phyloP scores from a whole-genome alignment of 2,797 vertebrate genomes.

The Scomberomorus guttatus region DNA sequence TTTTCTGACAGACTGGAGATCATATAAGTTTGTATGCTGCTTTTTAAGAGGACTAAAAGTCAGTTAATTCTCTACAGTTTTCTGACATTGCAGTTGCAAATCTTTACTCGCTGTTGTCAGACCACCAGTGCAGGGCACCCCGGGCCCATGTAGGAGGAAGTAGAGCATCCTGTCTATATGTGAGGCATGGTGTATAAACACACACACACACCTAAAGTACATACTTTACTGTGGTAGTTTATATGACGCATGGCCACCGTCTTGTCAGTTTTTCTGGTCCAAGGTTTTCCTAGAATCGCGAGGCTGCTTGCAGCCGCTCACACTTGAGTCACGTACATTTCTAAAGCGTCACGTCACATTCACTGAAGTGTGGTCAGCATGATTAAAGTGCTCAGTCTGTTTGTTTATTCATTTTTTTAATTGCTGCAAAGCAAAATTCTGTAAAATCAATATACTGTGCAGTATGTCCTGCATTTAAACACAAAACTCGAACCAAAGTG shows the following conservation, averaged over 20 bases:
- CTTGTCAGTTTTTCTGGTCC: slow-evolving; percentile 36
- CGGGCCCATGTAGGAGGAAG: slow-evolving; percentile 39
- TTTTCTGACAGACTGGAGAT: background rate
- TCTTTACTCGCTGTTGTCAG: slow-evolving; percentile 16
- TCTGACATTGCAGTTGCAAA: slow-evolving; percentile 1
- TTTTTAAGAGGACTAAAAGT: background rate
- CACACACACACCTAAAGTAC: background rate
- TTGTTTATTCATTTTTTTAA: background rate
- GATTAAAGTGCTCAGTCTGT: background rate
- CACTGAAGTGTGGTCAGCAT: background rate
- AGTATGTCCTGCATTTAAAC: background rate
- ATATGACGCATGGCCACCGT: slow-evolving; percentile 28
- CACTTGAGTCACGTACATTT: background rate
- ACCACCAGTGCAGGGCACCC: background rate
- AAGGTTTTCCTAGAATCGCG: slow-evolving; percentile 47
- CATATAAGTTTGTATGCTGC: background rate
- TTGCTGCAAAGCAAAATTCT: background rate
- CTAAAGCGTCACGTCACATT: background rate
- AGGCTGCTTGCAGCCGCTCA: slow-evolving; percentile 23
- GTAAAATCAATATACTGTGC: background rate
- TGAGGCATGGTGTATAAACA: slow-evolving; percentile 10
- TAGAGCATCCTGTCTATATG: slow-evolving; percentile 49
- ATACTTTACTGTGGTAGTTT: slow-evolving; percentile 12
- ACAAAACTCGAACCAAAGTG: background rate
- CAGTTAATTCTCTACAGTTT: background rate